phyloP scores from a whole-genome alignment of 2,888 invertebrate genomes.

The Congeria kusceri region DNA sequence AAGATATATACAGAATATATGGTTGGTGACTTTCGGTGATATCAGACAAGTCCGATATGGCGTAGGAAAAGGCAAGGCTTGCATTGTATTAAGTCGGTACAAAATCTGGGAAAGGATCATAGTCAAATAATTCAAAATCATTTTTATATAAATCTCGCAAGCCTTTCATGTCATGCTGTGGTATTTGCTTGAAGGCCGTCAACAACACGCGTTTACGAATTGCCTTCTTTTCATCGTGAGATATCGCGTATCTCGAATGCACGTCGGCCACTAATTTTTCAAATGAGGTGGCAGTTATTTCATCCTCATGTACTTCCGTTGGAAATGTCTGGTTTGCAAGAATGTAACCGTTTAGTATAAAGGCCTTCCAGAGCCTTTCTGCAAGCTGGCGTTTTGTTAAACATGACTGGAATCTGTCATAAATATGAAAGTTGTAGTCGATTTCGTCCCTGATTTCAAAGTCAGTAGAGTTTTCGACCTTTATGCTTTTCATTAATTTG shows the following conservation, averaged over 20 bases:
- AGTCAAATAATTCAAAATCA: slow-evolving; percentile 62
- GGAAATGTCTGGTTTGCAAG: slow-evolving; percentile 49
- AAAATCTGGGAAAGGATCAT: slow-evolving; percentile 34
- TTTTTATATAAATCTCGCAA: slow-evolving; percentile 48
- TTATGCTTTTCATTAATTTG: slow-evolving; percentile 19
- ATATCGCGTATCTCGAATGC: slow-evolving; percentile 24
- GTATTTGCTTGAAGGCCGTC: slow-evolving; percentile 48
- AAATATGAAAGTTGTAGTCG: slow-evolving; percentile 47
- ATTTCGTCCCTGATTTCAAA: slow-evolving; percentile 59
- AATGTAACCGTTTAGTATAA: slow-evolving; percentile 67
- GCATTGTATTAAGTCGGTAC: too few species aligned
- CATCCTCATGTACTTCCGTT: neutral
- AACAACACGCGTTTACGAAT: slow-evolving; percentile 39
- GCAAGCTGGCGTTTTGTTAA: slow-evolving; percentile 32
- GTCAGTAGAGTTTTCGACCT: slow-evolving; percentile 25
- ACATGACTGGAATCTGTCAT: slow-evolving; percentile 18
- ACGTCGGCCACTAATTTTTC: slow-evolving; percentile 22
- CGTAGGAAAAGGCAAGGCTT: too few species aligned
- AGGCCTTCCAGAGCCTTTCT: slow-evolving; percentile 65
- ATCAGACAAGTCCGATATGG: too few species aligned
- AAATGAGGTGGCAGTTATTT: slow-evolving; percentile 16
- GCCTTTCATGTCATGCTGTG: slow-evolving; percentile 28
- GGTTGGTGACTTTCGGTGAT: too few species aligned
- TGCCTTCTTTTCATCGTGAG: slow-evolving; percentile 34
- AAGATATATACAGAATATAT: too few species aligned